These are phyloP conservation scores for Saguinus oedipus DNA, from an alignment of 2,797 vertebrate genomes.

Conservation along the genomic window DNA sequence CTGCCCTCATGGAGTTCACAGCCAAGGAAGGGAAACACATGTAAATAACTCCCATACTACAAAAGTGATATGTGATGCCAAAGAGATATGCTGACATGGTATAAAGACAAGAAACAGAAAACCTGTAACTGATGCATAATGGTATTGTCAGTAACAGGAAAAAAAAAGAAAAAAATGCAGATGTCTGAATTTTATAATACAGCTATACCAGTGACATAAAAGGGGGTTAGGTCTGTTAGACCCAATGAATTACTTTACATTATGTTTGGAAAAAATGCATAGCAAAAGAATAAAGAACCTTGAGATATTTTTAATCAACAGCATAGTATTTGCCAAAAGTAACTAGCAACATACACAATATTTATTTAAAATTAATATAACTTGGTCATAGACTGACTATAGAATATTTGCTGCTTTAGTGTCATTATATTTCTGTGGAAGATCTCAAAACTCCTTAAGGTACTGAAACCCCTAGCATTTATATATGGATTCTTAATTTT, in stretches of 20 bases:
- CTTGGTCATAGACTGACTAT: neutral
- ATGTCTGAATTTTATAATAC: neutral
- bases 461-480: no score
- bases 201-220: neutral
- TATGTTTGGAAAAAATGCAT: no score
- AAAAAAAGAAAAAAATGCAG: neutral
- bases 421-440: slow-evolving; percentile 15
- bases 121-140: neutral
- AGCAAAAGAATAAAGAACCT: no score
- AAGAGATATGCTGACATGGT: neutral
- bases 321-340: slow-evolving; percentile 5
- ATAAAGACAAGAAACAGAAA: neutral
- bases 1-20: neutral
- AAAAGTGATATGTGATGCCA: neutral
- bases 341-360: slow-evolving; percentile 9
- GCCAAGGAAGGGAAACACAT: neutral
- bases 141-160: neutral
- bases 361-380: slow-evolving; percentile 30
- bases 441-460: no score
- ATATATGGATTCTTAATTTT: no score
- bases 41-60: neutral
- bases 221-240: neutral
- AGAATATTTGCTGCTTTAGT: neutral
- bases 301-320: neutral
- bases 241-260: neutral